Percentiles rank a stretch among this genome's conserved stretches.
Conservation (phyloP, 2,797 vertebrate genomes). For the Gobionotothen gibberifrons region DNA sequence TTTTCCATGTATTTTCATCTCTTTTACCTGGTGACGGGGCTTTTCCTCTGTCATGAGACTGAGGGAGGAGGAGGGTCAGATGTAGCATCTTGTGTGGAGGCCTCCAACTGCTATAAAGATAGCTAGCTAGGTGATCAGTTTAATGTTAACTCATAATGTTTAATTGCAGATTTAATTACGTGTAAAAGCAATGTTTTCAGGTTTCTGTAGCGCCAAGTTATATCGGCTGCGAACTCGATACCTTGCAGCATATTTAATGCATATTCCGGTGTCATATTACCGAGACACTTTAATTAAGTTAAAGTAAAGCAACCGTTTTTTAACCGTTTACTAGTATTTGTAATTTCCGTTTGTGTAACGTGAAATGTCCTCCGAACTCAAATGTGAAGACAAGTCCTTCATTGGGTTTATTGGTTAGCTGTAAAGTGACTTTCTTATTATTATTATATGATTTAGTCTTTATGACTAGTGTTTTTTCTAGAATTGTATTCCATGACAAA, state of each 20-base stretch:
- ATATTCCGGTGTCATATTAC: conserved; percentile 69
- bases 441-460: too few relatives aligned
- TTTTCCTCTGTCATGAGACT: conserved; percentile 79
- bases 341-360: too few relatives aligned
- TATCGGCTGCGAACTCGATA: conserved; percentile 59
- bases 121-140: not conserved
- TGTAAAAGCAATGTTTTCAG: not conserved
- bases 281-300: not conserved
- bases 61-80: conserved; percentile 60
- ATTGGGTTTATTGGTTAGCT: too few relatives aligned
- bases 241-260: conserved; percentile 72
- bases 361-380: too few relatives aligned
- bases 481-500: too few relatives aligned
- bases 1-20: conserved; percentile 4
- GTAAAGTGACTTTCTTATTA: too few relatives aligned
- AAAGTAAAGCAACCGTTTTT: not conserved
- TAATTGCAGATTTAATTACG: rapidly evolving
- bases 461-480: too few relatives aligned
- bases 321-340: too few relatives aligned
- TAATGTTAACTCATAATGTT: too few relatives aligned
- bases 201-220: not conserved
- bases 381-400: too few relatives aligned
- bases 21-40: conserved; percentile 44
- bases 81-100: conserved; percentile 62
- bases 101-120: conserved; percentile 15